Evolutionary conservation across 2,797 vertebrate genomes (phyloP).

Genomic region (Pipistrellus nathusii): DNA sequence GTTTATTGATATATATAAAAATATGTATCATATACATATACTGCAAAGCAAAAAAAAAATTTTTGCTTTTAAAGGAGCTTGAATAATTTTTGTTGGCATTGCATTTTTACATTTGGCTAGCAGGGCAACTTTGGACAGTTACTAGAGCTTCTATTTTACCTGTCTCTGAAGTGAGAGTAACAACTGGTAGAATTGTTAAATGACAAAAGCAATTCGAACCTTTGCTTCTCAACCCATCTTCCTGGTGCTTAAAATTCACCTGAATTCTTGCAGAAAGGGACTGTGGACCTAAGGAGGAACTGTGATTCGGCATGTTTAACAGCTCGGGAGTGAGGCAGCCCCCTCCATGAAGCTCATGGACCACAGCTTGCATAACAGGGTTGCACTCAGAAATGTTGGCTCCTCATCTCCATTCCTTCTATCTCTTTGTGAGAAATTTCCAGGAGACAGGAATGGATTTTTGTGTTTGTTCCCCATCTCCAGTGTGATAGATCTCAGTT

Average conservation of each 20-base stretch:
- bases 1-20: not conserved
- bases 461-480: conserved; percentile 36
- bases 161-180: not conserved
- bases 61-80: conserved; percentile 1
- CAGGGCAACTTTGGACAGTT: not conserved
- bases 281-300: not conserved
- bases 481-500: conserved; percentile 14
- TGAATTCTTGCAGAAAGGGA: not conserved
- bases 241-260: not conserved
- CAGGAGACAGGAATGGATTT: not conserved
- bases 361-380: not conserved
- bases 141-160: not conserved
- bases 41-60: not conserved
- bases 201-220: not conserved
- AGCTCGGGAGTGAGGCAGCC: not conserved
- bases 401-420: not conserved
- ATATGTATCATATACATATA: not conserved
- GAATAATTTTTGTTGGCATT: not conserved
- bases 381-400: not conserved
- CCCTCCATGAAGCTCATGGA: not conserved
- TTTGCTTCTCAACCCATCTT: not conserved
- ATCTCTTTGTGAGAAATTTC: conserved; percentile 34
- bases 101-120: not conserved
- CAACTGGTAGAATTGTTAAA: not conserved
- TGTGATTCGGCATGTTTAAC: not conserved